Evolutionary conservation across 1,140 invertebrate species (phyloP).

Genomic region (Platorchestia sp.): DNA sequence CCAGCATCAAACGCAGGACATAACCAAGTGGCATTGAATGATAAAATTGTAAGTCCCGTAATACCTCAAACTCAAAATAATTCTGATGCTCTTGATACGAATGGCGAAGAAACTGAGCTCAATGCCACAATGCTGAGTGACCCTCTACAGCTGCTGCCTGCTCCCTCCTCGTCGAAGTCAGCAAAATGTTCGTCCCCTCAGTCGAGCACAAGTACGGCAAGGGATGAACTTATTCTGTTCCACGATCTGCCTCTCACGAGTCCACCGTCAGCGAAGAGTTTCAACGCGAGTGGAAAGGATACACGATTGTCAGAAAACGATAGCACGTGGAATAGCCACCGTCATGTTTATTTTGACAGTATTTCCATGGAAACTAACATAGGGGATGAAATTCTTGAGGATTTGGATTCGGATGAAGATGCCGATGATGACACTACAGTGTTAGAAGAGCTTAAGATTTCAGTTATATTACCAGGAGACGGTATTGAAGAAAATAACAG

Average conservation of each 20-base stretch:
- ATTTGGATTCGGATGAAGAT: neutral
- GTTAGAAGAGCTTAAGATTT: neutral
- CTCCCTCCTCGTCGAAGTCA: neutral
- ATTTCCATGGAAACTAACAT: slow-evolving; percentile 12
- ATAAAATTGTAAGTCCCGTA: neutral
- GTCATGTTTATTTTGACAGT: neutral
- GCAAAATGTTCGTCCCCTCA: neutral
- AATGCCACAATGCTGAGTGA: neutral
- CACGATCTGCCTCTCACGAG: neutral
- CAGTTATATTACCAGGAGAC: neutral
- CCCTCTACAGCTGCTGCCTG: neutral
- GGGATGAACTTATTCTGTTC: neutral
- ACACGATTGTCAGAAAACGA: neutral
- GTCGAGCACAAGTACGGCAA: neutral
- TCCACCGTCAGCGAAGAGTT: neutral
- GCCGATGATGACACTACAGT: neutral
- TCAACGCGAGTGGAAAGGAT: neutral
- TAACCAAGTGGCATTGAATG: neutral
- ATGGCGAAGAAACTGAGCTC: neutral
- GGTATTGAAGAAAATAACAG: neutral
- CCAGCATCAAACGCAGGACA: neutral
- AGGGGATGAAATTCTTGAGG: slow-evolving; percentile 7
- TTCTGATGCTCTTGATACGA: neutral
- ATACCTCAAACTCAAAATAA: neutral
- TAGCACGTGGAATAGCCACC: slow-evolving; percentile 41